phyloP scores from a whole-genome alignment of 2,888 invertebrate genomes.

The Endotricha flammealis region DNA sequence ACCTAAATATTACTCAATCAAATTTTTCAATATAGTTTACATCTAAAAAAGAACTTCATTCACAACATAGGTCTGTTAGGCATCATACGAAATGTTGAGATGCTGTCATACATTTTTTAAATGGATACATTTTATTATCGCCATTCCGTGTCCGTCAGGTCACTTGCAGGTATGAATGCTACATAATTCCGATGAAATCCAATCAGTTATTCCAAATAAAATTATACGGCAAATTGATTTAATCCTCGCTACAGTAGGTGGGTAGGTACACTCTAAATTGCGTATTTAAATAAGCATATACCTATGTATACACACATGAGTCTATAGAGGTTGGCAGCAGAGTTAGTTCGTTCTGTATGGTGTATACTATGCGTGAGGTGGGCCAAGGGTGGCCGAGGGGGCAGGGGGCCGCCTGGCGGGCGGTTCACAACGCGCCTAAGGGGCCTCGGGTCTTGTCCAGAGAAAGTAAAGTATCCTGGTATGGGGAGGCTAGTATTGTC shows the following conservation, averaged over 20 bases:
- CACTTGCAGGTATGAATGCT: no score
- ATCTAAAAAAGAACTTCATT: no score
- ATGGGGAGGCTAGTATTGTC: slow-evolving; percentile 77
- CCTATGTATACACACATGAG: slow-evolving; percentile 57
- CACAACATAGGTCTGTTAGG: no score
- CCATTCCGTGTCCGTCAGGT: no score
- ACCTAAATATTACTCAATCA: no score
- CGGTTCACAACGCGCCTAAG: slow-evolving; percentile 59
- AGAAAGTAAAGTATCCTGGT: slow-evolving; percentile 77
- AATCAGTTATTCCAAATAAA: slow-evolving; percentile 48
- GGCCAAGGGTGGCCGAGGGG: slow-evolving; percentile 39
- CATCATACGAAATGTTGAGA: no score
- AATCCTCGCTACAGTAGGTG: slow-evolving; percentile 38
- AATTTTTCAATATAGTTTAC: no score
- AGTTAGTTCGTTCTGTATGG: slow-evolving; percentile 74
- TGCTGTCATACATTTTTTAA: no score
- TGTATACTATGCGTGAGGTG: slow-evolving; percentile 69
- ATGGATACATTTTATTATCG: no score
- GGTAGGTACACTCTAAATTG: slow-evolving; percentile 58
- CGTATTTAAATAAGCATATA: slow-evolving; percentile 69
- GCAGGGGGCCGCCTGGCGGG: slow-evolving; percentile 37
- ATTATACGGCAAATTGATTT: slow-evolving; percentile 60
- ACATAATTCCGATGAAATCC: slow-evolving; percentile 29
- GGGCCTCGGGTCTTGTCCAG: slow-evolving; percentile 66
- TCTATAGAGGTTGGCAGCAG: slow-evolving; percentile 69